Conservation (phyloP, 2,113 vertebrate species). For the Neogale vison region DNA sequence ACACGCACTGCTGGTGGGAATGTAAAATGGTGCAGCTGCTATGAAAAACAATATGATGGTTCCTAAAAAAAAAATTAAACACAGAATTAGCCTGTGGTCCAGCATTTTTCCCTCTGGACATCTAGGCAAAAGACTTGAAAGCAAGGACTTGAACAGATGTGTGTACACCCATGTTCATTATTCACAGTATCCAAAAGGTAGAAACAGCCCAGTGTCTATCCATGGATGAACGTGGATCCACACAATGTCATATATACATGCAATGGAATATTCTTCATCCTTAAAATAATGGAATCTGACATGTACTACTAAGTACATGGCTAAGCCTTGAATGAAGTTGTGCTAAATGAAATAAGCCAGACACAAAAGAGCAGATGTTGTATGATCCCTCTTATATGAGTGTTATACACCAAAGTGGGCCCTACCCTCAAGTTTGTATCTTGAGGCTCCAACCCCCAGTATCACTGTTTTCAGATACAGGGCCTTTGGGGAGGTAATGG, state of each 20-base stretch:
- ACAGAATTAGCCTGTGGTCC: too few relatives aligned
- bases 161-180: neutral
- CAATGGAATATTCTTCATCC: neutral
- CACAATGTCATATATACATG: neutral
- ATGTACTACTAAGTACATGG: rapidly evolving
- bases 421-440: rapidly evolving
- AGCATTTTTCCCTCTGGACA: rapidly evolving
- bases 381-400: neutral
- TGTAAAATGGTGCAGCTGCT: too few relatives aligned
- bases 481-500: neutral
- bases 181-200: neutral
- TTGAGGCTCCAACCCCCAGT: rapidly evolving
- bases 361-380: neutral
- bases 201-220: neutral
- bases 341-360: neutral
- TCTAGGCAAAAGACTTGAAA: neutral
- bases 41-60: rapidly evolving
- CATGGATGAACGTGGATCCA: neutral
- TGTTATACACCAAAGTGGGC: neutral
- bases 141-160: neutral
- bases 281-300: neutral
- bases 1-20: rapidly evolving
- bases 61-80: neutral
- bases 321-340: neutral
- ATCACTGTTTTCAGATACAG: neutral